Evolutionary conservation across 1,140 invertebrate genomes (phyloP).

Genomic region (Battus philenor): DNA sequence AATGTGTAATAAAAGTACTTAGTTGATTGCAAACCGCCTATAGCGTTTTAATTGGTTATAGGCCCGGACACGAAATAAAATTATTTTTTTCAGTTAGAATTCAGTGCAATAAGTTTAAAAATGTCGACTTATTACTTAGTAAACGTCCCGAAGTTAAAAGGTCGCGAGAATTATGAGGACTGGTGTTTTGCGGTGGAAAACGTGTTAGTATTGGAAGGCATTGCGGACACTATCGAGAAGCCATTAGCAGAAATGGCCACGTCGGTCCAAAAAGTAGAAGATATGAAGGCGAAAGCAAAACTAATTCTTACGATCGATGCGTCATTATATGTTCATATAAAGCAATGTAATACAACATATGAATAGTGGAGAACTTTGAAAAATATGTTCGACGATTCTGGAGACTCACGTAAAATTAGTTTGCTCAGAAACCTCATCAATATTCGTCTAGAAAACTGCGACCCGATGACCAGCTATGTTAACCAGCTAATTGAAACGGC

Average conservation of each 20-base stretch:
- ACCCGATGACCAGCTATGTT: neutral
- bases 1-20: no score
- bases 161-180: neutral
- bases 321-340: neutral
- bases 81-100: no score
- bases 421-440: neutral
- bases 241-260: neutral
- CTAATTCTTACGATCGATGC: neutral
- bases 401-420: neutral
- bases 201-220: neutral
- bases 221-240: neutral
- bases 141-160: neutral
- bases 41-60: no score
- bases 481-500: neutral
- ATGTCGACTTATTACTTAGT: neutral
- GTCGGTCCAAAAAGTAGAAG: neutral
- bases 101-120: no score
- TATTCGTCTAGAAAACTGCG: neutral
- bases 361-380: neutral
- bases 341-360: neutral
- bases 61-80: no score
- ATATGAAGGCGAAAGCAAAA: neutral
- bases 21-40: no score
- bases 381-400: neutral
- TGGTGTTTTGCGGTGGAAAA: neutral